Percentiles rank a stretch among this genome's conserved stretches.
Evolutionary conservation across 2,888 invertebrate genomes (phyloP).

Genomic region (Heliconius sara): DNA sequence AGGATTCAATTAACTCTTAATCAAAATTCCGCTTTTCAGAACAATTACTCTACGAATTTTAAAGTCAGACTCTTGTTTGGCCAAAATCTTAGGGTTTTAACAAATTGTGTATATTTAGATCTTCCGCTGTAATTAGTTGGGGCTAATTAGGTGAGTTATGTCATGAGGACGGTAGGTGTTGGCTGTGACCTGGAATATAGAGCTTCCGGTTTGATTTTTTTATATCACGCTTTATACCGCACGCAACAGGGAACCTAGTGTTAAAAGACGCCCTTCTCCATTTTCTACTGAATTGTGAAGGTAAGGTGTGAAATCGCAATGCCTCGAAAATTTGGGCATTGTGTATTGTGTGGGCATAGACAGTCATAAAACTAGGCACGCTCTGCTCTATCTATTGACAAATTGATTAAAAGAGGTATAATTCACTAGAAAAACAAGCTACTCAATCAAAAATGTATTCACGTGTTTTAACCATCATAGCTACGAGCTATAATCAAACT

Average conservation of each 20-base stretch:
- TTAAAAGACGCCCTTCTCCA: too few species aligned
- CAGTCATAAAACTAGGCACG: too few species aligned
- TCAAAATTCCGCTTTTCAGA: conserved; percentile 49
- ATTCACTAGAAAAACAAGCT: not conserved
- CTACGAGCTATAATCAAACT: not conserved
- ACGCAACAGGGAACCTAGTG: too few species aligned
- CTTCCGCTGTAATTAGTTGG: conserved; percentile 13
- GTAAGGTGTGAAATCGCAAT: too few species aligned
- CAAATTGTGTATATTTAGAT: conserved; percentile 24
- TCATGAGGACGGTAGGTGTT: not conserved
- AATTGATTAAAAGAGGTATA: too few species aligned
- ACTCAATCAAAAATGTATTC: not conserved
- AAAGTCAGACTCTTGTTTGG: conserved; percentile 30
- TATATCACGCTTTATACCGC: too few species aligned
- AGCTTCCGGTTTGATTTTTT: not conserved
- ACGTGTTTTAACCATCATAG: not conserved
- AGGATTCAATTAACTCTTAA: conserved; percentile 56
- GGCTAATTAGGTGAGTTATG: not conserved
- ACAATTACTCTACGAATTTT: conserved; percentile 37
- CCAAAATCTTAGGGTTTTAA: conserved; percentile 20
- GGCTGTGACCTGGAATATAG: not conserved
- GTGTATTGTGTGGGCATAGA: too few species aligned
- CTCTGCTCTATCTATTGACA: too few species aligned
- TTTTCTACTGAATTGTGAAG: too few species aligned
- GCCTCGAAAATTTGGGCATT: too few species aligned